phyloP scores from a whole-genome alignment of 2,888 invertebrate species.

The Nomada flava region DNA sequence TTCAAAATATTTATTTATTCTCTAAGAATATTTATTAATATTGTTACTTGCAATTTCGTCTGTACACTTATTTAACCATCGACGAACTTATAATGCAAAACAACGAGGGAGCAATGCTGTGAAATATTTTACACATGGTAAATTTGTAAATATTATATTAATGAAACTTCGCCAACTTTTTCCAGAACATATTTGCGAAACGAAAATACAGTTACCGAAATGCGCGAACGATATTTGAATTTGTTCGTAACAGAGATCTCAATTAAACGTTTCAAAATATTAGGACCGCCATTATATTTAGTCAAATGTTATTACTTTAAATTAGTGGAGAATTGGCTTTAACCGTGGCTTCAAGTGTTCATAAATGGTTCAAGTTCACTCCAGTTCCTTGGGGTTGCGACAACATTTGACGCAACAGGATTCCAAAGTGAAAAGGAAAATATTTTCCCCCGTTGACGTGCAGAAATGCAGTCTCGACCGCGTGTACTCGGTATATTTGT shows the following conservation, averaged over 20 bases:
- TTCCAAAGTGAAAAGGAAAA: slow-evolving; percentile 36
- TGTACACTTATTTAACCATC: no score
- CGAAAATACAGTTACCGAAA: no score
- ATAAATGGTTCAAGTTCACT: slow-evolving; percentile 1
- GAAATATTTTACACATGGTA: no score
- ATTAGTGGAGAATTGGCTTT: neutral
- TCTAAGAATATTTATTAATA: no score
- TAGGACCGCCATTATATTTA: neutral
- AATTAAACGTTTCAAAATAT: neutral
- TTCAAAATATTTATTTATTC: no score
- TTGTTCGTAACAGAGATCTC: neutral
- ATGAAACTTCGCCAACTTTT: no score
- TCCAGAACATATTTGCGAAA: no score
- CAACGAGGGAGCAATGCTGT: no score
- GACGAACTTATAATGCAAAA: no score
- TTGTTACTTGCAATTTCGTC: no score
- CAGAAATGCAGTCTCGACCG: slow-evolving; percentile 12
- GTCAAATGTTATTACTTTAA: slow-evolving; percentile 15
- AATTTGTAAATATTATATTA: no score
- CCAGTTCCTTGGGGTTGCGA: neutral
- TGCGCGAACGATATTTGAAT: neutral
- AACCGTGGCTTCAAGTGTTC: neutral
- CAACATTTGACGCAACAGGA: neutral
- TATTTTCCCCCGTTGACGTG: slow-evolving; percentile 25
- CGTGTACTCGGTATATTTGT: slow-evolving; percentile 36